Evolutionary conservation across 2,797 vertebrate genomes (phyloP).

Genomic region (Jordanella pulchra): DNA sequence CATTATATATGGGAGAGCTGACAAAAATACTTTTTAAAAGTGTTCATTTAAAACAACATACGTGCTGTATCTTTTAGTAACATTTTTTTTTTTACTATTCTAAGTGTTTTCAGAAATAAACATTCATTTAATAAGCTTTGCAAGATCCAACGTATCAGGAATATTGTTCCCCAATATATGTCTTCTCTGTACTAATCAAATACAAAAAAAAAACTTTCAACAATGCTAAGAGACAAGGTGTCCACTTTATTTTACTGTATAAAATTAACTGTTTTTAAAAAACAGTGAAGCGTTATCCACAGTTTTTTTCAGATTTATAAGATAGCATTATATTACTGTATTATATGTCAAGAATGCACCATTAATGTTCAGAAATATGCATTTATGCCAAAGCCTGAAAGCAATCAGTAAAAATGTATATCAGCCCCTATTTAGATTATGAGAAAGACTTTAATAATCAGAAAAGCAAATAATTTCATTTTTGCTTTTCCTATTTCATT

Average conservation of each 20-base stretch:
- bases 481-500: neutral
- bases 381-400: neutral
- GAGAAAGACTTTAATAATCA: neutral
- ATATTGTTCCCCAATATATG: neutral
- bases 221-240: neutral
- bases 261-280: too few relatives aligned
- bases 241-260: neutral
- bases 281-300: too few relatives aligned
- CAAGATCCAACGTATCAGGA: neutral
- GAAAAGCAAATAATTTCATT: neutral
- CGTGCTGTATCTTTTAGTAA: neutral
- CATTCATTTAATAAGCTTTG: neutral
- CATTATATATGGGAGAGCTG: neutral
- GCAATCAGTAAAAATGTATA: neutral
- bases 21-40: neutral
- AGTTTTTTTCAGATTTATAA: neutral
- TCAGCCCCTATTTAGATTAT: neutral
- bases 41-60: neutral
- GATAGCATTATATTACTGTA: neutral
- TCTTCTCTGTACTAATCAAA: neutral
- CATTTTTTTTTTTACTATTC: neutral
- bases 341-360: neutral
- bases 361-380: neutral
- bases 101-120: neutral
- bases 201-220: neutral